Evolutionary conservation across 2,113 vertebrate species (phyloP).

Genomic region (Syngnathus typhle): DNA sequence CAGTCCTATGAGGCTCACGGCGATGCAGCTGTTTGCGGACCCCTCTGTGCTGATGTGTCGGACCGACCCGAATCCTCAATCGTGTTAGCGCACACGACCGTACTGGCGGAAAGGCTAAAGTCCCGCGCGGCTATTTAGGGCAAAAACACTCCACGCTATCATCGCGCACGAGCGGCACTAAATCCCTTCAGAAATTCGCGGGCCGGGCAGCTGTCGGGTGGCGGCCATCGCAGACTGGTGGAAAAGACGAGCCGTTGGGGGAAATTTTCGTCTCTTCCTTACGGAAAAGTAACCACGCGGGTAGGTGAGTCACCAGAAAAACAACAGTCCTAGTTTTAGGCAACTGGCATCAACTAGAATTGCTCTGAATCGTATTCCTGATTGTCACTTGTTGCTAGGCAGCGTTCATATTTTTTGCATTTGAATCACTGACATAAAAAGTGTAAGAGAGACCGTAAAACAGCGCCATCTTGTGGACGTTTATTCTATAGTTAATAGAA

Average conservation of each 20-base stretch:
- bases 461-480: background rate
- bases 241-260: conserved; percentile 1
- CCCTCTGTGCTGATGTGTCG: conserved; percentile 28
- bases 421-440: background rate
- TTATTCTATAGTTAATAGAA: background rate
- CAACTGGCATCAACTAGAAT: background rate
- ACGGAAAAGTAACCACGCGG: background rate
- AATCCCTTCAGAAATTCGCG: conserved; percentile 42
- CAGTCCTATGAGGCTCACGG: conserved; percentile 25
- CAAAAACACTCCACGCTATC: conserved; percentile 34
- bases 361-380: background rate
- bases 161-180: conserved; percentile 26
- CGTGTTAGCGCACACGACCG: conserved; percentile 27
- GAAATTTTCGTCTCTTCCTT: conserved; percentile 14
- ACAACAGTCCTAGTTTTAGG: background rate
- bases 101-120: conserved; percentile 26
- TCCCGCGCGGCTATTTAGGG: conserved; percentile 52
- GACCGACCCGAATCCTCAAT: conserved; percentile 27
- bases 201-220: conserved; percentile 29
- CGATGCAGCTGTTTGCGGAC: conserved; percentile 48
- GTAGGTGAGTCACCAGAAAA: background rate
- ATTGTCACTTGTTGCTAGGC: background rate
- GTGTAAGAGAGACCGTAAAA: background rate
- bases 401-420: background rate
- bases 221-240: conserved; percentile 5